Evolutionary conservation across 2,888 invertebrate species (phyloP), one percentile per base, ranked within the genome.

Genomic region (Caenorhabditis becei): DNA sequence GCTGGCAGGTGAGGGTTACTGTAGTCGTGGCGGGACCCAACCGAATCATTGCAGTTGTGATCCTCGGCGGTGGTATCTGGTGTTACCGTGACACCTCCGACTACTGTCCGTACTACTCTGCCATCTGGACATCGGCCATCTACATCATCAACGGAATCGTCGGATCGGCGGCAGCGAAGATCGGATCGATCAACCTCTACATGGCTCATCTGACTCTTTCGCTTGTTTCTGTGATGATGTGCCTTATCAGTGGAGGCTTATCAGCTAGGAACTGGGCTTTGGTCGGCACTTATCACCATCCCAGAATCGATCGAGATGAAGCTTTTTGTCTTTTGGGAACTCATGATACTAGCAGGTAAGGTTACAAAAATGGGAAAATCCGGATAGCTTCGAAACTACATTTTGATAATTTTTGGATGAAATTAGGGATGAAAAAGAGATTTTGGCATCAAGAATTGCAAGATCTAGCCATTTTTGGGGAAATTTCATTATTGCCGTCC

Each of bases 41-140:
- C 20, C 26, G 1, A 20, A 32, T 32, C 32, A 32, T 70, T 71
- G 20, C 44, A 63, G 74, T 84, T 26, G 88, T 91, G 16, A 84
- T 90, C 59, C 75, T 90, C 51, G 87, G 77, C 14, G 87, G 87
- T 16, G 90, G 90, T 7, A 85, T 90, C 63, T 89, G 89, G 89
- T 91, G 90, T 62, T 83, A 84, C 44, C 80, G 84, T 11, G 88
- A 90, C 66, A 88, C 89, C n/a, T 78, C 89, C 8, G 87, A 89
- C 61, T 90, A 91, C 69, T 91, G 90, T 61, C 90, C 90, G n/a
- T 90, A 88, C 63, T 87, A 90, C 67, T 90, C 89, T 1, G 90
- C 89, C 26, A 87, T 90, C 47, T 91, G 90, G 90, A 89, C 90
- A 10, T 84, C 87, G 0, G 80, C 80, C 18, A 71, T 91, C 37